These are phyloP conservation scores for Anticlea derivata DNA, from an alignment of 2,888 invertebrate species.

Conservation along the genomic window DNA sequence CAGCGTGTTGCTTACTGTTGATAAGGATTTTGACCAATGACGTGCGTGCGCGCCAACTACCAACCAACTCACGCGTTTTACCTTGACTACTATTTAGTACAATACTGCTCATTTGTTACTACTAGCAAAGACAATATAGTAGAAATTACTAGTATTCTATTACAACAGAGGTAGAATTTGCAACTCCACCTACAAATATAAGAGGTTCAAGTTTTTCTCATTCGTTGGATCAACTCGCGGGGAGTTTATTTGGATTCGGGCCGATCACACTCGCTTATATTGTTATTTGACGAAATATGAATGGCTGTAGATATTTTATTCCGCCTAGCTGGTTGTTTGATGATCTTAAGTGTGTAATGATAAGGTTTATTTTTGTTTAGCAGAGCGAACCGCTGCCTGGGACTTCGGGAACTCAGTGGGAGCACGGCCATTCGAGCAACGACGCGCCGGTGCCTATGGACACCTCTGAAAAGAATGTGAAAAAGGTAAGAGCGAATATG, in stretches of 20 bases:
- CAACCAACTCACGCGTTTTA: not conserved
- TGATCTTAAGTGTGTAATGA: not conserved
- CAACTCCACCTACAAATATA: not conserved
- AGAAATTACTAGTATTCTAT: not conserved
- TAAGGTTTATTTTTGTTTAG: constrained; percentile 5
- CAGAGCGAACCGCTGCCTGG: constrained; percentile 17
- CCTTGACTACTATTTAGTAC: constrained; percentile 10
- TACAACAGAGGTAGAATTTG: not conserved
- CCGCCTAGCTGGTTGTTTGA: not conserved
- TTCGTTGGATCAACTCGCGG: not conserved
- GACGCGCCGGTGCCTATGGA: constrained; percentile 56
- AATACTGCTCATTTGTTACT: constrained; percentile 1
- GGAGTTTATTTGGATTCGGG: not conserved
- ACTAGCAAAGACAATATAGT: too few species aligned
- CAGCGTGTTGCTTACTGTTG: not conserved
- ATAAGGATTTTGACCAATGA: constrained; percentile 16
- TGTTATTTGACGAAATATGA: constrained; percentile 9
- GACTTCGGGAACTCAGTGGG: constrained; percentile 48
- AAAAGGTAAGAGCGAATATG: constrained; percentile 68
- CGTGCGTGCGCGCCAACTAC: constrained; percentile 4
- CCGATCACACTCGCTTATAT: constrained; percentile 1
- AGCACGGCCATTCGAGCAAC: constrained; percentile 34
- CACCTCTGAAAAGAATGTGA: constrained; percentile 70
- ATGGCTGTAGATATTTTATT: constrained; percentile 8
- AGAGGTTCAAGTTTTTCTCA: not conserved